Conservation (phyloP, 2,113 vertebrate species). For the Synchiropus splendidus region DNA sequence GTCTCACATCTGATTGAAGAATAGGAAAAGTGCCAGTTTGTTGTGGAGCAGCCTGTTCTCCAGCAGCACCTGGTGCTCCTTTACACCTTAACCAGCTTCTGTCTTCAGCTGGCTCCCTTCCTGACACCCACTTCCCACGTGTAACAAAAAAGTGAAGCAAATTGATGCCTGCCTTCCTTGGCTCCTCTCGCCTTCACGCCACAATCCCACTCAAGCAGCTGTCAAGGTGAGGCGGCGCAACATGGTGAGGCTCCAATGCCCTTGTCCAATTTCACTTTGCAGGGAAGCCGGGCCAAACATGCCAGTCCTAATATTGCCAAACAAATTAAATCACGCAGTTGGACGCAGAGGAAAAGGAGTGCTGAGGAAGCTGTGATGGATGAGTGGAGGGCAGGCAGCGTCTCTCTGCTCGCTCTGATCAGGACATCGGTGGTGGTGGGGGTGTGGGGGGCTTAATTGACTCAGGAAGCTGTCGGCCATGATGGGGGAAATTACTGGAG, state of each 20-base stretch:
- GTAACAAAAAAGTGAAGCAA: constrained; percentile 34
- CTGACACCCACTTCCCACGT: constrained; percentile 42
- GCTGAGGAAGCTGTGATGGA: constrained; percentile 38
- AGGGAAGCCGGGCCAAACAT: constrained; percentile 69
- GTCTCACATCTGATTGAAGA: constrained; percentile 33
- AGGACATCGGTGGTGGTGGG: constrained; percentile 47
- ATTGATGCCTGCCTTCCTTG: constrained; percentile 57
- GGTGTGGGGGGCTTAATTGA: constrained; percentile 52
- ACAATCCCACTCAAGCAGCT: constrained; percentile 63
- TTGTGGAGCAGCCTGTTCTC: constrained; percentile 32
- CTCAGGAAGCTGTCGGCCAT: constrained; percentile 10
- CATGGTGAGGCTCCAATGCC: constrained; percentile 71
- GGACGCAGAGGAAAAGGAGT: constrained; percentile 39
- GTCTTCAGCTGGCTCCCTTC: constrained; percentile 37
- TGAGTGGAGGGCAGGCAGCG: constrained; percentile 26
- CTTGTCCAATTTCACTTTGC: constrained; percentile 76
- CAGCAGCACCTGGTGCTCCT: constrained; percentile 52
- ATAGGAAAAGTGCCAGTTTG: constrained; percentile 40
- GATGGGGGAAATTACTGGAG: no score
- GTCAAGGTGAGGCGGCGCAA: constrained; percentile 71
- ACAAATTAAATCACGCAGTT: constrained; percentile 71
- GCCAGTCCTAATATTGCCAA: constrained; percentile 75
- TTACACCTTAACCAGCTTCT: constrained; percentile 45
- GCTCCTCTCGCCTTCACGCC: not conserved
- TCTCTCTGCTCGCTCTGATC: constrained; percentile 41